Evolutionary conservation across 2,113 vertebrate species (phyloP).

Genomic region (Datnioides undecimradiatus): DNA sequence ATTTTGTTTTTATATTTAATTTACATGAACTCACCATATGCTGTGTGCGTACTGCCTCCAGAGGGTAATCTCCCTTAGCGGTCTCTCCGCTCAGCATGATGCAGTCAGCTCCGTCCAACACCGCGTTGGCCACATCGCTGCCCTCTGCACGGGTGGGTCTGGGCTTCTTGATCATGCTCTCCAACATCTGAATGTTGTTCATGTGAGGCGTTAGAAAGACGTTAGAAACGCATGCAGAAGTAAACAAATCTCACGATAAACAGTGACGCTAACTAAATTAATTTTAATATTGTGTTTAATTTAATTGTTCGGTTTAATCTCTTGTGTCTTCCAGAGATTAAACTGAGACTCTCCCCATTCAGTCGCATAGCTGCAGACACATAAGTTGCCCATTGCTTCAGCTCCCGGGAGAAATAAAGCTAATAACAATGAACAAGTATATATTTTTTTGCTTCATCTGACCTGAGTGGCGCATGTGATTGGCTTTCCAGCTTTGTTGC

Average conservation of each 20-base stretch:
- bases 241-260: not conserved
- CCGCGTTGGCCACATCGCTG: constrained; percentile 97
- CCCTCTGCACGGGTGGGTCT: constrained; percentile 96
- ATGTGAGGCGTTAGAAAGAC: not conserved
- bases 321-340: not conserved
- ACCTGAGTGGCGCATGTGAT: constrained; percentile 99
- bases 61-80: constrained; percentile 97
- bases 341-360: not conserved
- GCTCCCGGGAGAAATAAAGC: not conserved
- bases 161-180: constrained; percentile 99
- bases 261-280: not conserved
- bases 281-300: not conserved
- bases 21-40: constrained; percentile 89
- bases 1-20: not conserved
- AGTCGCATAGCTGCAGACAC: not conserved
- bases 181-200: constrained; percentile 89
- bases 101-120: constrained; percentile 97
- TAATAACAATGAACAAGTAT: not conserved
- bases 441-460: constrained; percentile 11
- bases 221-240: not conserved
- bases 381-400: no score
- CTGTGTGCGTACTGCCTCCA: constrained; percentile 98
- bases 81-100: constrained; percentile 99
- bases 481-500: constrained; percentile 96
- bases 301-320: no score